Evolutionary conservation across 2,113 vertebrate genomes (phyloP).

Genomic region (Chaetorhynchus papuensis): DNA sequence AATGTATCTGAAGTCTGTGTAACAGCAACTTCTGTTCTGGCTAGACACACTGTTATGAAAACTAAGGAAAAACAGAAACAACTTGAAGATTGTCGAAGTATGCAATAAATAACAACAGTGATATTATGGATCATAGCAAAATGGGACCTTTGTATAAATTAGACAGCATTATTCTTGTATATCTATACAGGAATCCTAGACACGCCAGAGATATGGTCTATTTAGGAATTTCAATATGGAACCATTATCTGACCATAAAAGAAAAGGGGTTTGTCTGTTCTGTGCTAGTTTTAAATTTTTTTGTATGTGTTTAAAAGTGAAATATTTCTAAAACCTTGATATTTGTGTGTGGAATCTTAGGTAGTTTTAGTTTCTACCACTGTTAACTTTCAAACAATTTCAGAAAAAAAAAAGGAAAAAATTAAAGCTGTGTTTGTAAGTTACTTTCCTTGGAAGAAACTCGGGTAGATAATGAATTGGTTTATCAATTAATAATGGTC

Average conservation of each 20-base stretch:
- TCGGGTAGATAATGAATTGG: neutral
- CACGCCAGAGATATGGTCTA: neutral
- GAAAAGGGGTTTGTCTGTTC: accelerated
- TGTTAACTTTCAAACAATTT: neutral
- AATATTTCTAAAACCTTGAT: neutral
- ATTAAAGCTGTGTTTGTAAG: neutral
- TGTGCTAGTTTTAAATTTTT: accelerated
- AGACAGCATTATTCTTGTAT: neutral
- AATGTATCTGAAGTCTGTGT: neutral
- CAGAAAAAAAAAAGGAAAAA: neutral
- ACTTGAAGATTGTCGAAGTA: neutral
- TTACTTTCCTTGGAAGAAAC: neutral
- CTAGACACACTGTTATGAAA: neutral
- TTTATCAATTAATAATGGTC: neutral
- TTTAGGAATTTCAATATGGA: neutral
- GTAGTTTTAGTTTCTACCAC: neutral
- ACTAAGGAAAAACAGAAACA: neutral
- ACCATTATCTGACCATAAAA: neutral
- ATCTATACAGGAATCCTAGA: neutral
- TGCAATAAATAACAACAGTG: neutral
- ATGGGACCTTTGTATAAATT: neutral
- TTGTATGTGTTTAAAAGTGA: neutral
- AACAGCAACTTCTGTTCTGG: neutral
- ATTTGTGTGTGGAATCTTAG: neutral
- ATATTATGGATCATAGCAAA: neutral